Base-by-base conservation (phyloP, 2,797 vertebrate genomes). In the Coregonus sp. region DNA sequence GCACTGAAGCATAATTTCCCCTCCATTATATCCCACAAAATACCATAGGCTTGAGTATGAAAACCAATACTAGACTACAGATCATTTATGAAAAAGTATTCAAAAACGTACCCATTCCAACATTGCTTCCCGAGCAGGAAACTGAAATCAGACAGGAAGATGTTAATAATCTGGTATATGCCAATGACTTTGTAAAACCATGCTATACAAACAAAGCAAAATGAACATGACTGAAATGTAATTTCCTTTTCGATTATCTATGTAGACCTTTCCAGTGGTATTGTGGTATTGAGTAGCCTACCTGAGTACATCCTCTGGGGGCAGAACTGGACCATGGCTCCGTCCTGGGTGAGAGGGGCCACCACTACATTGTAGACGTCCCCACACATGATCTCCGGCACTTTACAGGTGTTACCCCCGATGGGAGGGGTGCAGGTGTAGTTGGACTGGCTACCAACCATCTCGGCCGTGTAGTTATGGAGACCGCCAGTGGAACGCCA, bases 251-350 rank as follows among this genome's bases (percentile, higher is more conserved):
- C 11, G 40, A 11, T 11, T 31, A 20, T 65, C 3, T 15, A 25
- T 65, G 25, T 35, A 29, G 73, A 33, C 11, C 1, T 51, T 20
- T 20, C 16, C 20, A 5, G n/a, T 59, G 40, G 9, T 12, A 3
- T 47, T 47, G 40, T 47, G 40, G 40, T 47, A 47, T 12, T 47
- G 40, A 47, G 40, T 47, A 47, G 40, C 40, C 40, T 96, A 97
- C 97, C 97, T 92, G 95, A 97, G 93, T 97, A 98, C 81, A 93
- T 89, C 86, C 95, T 97, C 74, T 93, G 88, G 0, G 95, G 91
- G 75, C 97, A 99, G 91, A 98, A 97, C 0, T 78, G 88, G 73
- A 95, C 91, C 86, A 90, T 93, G 66, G 37, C 72, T 83, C 94
- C 94, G 5, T 91, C 94, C 20, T 84, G 56, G 51, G 90, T 90